Evolutionary conservation across 2,797 vertebrate species (phyloP), one percentile per base, ranked within the genome.

Genomic region (Taenioides sp.): DNA sequence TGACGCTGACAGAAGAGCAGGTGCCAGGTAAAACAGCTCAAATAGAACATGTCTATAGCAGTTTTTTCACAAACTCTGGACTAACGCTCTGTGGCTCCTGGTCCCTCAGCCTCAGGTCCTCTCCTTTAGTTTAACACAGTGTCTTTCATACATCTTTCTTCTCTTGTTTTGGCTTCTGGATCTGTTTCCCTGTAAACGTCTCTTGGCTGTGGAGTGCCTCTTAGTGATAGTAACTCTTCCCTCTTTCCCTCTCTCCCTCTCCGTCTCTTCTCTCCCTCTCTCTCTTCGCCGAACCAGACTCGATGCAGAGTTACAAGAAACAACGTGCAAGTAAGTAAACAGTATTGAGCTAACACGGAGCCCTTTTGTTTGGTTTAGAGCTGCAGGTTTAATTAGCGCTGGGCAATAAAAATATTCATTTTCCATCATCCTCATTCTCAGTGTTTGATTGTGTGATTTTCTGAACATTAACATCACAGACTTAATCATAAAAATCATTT

Each of bases 241-340:
- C 52, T 73, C 49, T 57, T 27, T 81, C 65, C 88, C 63, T 82
- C 55, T 76, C 3, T 54, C n/a, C n/a, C n/a, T 43, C 23, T 54
- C n/a, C n/a, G 10, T 43, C 23, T n/a, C 7, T 18, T 20, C 28
- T 28, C 7, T 58, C 23, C 18, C 18, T 1, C 68, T 83, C 47
- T 81, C 82, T 79, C 89, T 84, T 55, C 23, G 22, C 92, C 74
- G 79, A 76, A 12, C 87, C 94, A 97, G 96, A 93, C 94, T 97
- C 95, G 96, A 98, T 89, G 93, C 95, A 94, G 95, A 96, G 87
- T 88, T 97, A 86, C 95, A 94, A 85, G 94, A 96, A 75, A 80
- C 93, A 78, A 86, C 94, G 69, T 85, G 89, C 90, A 95, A 96
- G 96, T 98, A 96, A 96, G 95, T 93, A 11, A 23, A 57, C 54